Base-by-base conservation (phyloP, 2,113 vertebrate species). In the Cynoglossus semilaevis region DNA sequence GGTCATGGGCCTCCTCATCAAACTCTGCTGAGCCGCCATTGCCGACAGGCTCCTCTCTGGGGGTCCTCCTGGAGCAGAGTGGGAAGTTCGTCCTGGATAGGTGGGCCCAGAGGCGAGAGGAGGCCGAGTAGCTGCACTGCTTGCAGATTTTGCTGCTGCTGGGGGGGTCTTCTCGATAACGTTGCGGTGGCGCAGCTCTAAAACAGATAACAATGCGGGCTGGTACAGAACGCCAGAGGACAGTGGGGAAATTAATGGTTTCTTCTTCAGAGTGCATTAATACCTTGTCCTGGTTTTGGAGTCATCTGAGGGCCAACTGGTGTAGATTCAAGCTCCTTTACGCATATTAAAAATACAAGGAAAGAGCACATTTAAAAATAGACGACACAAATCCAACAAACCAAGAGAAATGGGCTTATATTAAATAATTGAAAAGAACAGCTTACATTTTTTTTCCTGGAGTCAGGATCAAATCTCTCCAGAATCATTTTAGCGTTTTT, bases 401-500 rank as follows among this genome's bases (percentile, higher is more conserved):
- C 19, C 13, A 1, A 49, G 0, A 42, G 1, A 48, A 35, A 9
- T 3, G 4, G 17, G 7, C n/a, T 34, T n/a, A 9, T 3, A 9
- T 1, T 16, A 37, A 5, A 11, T 0, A 29, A 11, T 29, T 9
- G n/a, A 49, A 49, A 49, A n/a, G n/a, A n/a, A 16, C 22, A 45
- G 84, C 89, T 90, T 85, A 98, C 96, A 71, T 91, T 92, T 79
- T 86, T 87, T 85, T 91, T 96, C 85, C 91, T 96, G 43, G 94
- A 93, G 40, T 94, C 96, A 42, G 94, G 94, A 92, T 98, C 94
- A 89, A 99, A 99, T 63, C 96, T 93, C 88, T 99, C 97, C 82
- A 99, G 90, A 81, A 99, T 99, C 87, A 98, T 84, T 87, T 99
- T 99, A 60, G 97, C 97, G 42, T 89, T 95, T 88, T 99, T 99